Conservation (phyloP, 2,113 vertebrate species). For the Cisticola juncidis region DNA sequence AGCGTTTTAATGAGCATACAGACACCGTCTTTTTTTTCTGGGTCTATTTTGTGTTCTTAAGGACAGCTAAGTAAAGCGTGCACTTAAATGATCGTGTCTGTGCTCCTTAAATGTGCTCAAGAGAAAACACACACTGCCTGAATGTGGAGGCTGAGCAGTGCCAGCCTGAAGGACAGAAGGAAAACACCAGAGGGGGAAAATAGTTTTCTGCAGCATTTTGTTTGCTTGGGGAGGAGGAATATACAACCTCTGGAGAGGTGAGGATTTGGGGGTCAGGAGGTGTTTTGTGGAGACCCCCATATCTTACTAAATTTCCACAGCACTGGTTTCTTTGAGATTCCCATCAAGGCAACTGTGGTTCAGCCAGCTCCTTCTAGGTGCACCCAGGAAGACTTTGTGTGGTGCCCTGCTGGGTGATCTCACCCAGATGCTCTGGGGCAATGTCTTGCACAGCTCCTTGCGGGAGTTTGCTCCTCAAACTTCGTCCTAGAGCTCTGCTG, state of each 20-base stretch:
- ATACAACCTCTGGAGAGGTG: neutral
- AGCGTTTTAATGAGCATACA: conserved; percentile 67
- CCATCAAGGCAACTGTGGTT: neutral
- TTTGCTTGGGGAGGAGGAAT: neutral
- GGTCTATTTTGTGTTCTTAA: conserved; percentile 68
- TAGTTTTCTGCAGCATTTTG: neutral
- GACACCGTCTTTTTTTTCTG: conserved; percentile 44
- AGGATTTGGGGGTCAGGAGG: neutral
- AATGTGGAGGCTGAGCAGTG: conserved; percentile 22
- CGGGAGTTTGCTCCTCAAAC: neutral
- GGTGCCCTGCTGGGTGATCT: neutral
- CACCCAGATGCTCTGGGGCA: neutral
- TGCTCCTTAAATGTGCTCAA: conserved; percentile 22
- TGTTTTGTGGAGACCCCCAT: neutral
- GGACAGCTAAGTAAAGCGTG: conserved; percentile 58
- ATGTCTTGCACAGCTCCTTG: neutral
- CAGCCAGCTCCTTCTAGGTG: neutral
- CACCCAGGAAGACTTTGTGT: accelerated
- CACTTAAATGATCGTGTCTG: conserved; percentile 40
- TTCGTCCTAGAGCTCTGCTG: neutral
- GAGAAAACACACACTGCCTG: neutral
- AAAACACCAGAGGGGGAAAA: conserved; percentile 28
- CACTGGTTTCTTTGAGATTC: neutral
- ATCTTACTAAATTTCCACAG: neutral
- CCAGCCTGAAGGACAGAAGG: conserved; percentile 33